A percentile compares a stretch with the other conserved stretches of the same genome.
Evolutionary conservation across 2,888 invertebrate species (phyloP).

Genomic region (Philopedon plagiatum): DNA sequence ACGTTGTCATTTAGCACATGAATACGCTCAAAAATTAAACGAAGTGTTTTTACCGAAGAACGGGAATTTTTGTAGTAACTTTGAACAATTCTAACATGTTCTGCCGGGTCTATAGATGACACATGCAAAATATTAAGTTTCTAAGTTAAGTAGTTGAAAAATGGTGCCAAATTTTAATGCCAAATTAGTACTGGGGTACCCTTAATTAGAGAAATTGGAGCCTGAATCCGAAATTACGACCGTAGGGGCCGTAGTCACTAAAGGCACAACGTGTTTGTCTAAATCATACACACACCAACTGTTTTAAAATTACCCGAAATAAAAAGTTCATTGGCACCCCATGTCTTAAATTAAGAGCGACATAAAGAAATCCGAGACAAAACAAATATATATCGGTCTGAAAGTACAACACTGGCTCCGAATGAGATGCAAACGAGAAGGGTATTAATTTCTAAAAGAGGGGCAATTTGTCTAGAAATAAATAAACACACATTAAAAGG

Average conservation of each 20-base stretch:
- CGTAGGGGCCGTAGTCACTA: not conserved
- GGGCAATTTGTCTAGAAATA: conserved; percentile 25
- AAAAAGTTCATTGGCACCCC: conserved; percentile 37
- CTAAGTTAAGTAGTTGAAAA: too few species aligned
- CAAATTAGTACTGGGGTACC: too few species aligned
- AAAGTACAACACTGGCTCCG: conserved; percentile 30
- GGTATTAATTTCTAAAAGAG: conserved; percentile 28
- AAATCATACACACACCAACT: not conserved
- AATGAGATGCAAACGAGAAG: conserved; percentile 27
- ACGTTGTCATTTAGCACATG: too few species aligned
- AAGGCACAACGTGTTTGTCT: too few species aligned
- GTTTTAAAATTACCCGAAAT: not conserved
- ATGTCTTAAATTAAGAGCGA: conserved; percentile 25
- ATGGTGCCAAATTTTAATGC: too few species aligned
- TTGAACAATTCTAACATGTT: too few species aligned
- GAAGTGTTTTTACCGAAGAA: too few species aligned
- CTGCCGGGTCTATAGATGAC: too few species aligned
- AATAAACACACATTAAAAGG: conserved; percentile 4
- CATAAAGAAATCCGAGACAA: conserved; percentile 37
- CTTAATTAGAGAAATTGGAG: too few species aligned
- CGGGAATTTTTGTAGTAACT: too few species aligned
- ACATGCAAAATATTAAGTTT: too few species aligned
- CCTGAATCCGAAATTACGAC: not conserved
- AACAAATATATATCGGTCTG: conserved; percentile 34
- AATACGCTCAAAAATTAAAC: too few species aligned